These are phyloP conservation scores for Drosophila rufa DNA, from an alignment of 1,140 invertebrate species.

Conservation along the genomic window DNA sequence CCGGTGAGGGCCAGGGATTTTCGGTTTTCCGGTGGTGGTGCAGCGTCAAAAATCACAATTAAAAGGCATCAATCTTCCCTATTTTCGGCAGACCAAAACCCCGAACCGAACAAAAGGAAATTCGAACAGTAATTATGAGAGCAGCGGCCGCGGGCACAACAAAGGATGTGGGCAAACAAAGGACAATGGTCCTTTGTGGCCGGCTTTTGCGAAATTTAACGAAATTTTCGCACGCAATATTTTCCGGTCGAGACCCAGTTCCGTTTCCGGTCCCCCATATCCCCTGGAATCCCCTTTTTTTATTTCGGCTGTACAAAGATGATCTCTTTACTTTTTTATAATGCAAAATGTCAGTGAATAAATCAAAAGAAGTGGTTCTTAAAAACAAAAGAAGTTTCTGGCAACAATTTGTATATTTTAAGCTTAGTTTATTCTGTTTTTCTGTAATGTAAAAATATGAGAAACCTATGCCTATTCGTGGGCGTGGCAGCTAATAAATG, in stretches of 20 bases:
- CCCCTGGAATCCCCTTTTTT: background rate
- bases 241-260: background rate
- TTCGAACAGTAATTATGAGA: slow-evolving; percentile 71
- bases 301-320: background rate
- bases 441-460: background rate
- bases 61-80: slow-evolving; percentile 2
- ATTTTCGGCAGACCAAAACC: background rate
- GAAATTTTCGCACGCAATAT: slow-evolving; percentile 32
- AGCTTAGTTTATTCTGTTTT: too few species aligned
- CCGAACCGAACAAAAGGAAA: slow-evolving; percentile 54
- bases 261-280: background rate
- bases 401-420: too few species aligned
- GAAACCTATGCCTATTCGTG: background rate
- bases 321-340: background rate
- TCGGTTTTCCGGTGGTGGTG: slow-evolving; percentile 21
- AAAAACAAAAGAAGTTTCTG: background rate
- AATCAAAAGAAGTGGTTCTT: slow-evolving; percentile 7
- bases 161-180: slow-evolving; percentile 33
- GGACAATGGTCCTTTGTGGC: slow-evolving; percentile 16
- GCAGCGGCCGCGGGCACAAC: slow-evolving; percentile 14
- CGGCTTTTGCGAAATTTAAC: slow-evolving; percentile 4
- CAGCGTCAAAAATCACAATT: slow-evolving; percentile 3
- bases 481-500: slow-evolving; percentile 65
- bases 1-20: slow-evolving; percentile 1
- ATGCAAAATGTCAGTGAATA: slow-evolving; percentile 31